phyloP scores from a whole-genome alignment of 2,888 invertebrate species.

The Lasioglossum malachurum region DNA sequence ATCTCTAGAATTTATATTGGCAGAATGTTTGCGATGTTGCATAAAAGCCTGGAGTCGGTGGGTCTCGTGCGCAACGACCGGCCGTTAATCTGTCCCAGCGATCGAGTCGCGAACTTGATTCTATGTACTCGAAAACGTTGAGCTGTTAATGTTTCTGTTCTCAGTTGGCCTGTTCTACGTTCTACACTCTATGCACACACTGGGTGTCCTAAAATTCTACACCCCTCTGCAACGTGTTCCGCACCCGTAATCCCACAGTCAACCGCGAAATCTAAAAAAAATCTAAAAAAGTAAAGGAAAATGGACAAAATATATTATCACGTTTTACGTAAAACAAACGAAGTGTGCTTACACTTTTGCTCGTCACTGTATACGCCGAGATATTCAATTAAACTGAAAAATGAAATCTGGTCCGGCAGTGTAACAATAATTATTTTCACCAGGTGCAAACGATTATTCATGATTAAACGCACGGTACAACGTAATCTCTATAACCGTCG shows the following conservation, averaged over 20 bases:
- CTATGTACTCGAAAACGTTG: neutral
- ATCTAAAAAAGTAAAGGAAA: too few species aligned
- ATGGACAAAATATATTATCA: too few species aligned
- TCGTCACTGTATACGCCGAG: too few species aligned
- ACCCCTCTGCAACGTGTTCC: neutral
- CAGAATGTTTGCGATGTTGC: neutral
- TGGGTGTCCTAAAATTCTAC: neutral
- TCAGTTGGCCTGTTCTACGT: neutral
- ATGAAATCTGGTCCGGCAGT: neutral
- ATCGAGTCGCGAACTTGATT: neutral
- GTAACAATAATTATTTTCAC: constrained; percentile 2
- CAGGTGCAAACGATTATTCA: neutral
- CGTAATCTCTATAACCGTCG: neutral
- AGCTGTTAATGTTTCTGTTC: neutral
- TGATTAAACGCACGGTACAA: neutral
- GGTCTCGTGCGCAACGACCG: neutral
- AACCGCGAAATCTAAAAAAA: neutral
- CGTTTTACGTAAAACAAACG: too few species aligned
- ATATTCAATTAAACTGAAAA: neutral
- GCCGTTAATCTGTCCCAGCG: neutral
- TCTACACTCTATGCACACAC: neutral
- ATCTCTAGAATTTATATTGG: neutral
- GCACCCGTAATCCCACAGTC: too few species aligned
- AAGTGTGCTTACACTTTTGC: too few species aligned
- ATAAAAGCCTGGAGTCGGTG: neutral